phyloP scores from a whole-genome alignment of 2,113 vertebrate species.

The Thymallus thymallus region DNA sequence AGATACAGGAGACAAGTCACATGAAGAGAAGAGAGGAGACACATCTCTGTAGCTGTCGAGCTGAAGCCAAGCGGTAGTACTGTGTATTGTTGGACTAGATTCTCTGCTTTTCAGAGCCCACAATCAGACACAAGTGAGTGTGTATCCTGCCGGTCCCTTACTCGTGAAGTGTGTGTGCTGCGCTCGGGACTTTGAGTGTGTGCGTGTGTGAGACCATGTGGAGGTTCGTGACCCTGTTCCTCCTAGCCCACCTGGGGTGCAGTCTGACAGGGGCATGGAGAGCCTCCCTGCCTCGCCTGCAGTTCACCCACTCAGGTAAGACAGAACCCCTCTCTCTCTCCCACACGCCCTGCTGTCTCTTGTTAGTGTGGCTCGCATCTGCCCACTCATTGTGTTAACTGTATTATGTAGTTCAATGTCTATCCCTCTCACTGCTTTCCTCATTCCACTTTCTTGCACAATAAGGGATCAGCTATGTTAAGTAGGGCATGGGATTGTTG shows the following conservation, averaged over 20 bases:
- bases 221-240: conserved; percentile 48
- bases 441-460: too few relatives aligned
- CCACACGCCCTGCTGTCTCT: background rate
- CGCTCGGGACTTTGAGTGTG: background rate
- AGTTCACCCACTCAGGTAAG: conserved; percentile 72
- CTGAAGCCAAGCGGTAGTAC: conserved; percentile 38
- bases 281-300: conserved; percentile 71
- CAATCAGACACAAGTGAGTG: conserved; percentile 10
- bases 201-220: conserved; percentile 49
- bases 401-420: too few relatives aligned
- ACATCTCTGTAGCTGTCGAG: conserved; percentile 52
- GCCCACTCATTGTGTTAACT: background rate
- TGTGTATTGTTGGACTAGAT: conserved; percentile 55
- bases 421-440: too few relatives aligned
- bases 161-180: background rate
- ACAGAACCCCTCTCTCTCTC: background rate
- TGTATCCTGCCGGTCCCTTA: background rate
- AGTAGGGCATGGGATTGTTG: too few relatives aligned
- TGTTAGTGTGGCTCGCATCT: background rate
- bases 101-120: conserved; percentile 19
- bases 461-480: too few relatives aligned
- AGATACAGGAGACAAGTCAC: conserved; percentile 25
- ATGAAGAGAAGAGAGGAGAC: conserved; percentile 50
- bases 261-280: conserved; percentile 63
- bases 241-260: conserved; percentile 53